Evolutionary conservation across 2,113 vertebrate genomes (phyloP).

Genomic region (Loxodonta africana): DNA sequence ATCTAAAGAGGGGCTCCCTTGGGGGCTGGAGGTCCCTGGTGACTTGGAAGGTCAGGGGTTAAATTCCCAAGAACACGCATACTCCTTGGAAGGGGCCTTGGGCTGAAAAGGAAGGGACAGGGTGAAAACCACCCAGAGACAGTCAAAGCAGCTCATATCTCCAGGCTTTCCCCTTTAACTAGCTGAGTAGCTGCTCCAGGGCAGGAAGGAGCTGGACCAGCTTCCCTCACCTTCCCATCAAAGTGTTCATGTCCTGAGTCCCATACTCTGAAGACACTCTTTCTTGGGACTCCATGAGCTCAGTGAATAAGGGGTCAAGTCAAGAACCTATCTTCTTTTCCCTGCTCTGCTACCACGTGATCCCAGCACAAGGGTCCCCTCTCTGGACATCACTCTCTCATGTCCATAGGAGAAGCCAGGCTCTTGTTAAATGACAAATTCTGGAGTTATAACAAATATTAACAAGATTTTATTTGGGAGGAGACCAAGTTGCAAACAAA

Average conservation of each 20-base stretch:
- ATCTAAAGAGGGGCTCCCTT: not conserved
- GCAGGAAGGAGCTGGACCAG: fast-evolving
- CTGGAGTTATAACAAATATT: not conserved
- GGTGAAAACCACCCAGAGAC: not conserved
- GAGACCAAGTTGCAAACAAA: not conserved
- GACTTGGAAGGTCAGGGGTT: slow-evolving; percentile 19
- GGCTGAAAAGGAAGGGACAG: not conserved
- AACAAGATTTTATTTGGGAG: not conserved
- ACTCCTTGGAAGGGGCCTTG: not conserved
- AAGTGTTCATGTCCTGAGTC: too few relatives aligned
- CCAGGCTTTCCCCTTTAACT: fast-evolving
- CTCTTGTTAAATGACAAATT: not conserved
- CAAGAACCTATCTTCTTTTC: fast-evolving
- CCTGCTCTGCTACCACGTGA: not conserved
- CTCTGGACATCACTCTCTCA: fast-evolving
- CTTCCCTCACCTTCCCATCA: not conserved
- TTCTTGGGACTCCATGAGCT: not conserved
- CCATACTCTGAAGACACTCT: fast-evolving
- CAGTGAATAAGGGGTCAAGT: not conserved
- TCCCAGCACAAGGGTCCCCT: not conserved
- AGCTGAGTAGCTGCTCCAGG: fast-evolving
- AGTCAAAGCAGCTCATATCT: not conserved
- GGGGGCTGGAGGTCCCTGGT: not conserved
- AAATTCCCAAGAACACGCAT: not conserved
- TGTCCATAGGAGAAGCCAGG: not conserved